Base-by-base conservation (phyloP, 2,888 invertebrate species). In the Tubiluchus corallicola region DNA sequence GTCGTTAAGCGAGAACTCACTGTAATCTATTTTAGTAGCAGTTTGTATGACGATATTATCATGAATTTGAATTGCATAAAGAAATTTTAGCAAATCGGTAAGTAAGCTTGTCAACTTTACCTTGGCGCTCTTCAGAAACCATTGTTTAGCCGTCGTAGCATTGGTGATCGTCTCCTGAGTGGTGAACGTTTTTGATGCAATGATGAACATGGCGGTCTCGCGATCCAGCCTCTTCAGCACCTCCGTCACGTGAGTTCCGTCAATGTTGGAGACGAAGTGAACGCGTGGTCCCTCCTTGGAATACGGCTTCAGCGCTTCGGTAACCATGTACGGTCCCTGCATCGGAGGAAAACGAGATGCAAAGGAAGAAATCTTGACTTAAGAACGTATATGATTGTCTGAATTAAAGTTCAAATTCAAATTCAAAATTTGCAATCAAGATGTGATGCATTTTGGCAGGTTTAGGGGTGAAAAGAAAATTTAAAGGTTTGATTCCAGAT, bases 121-220 rank as follows among this genome's bases (percentile, higher is more conserved):
- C 62, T 84, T 83, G 39, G 87, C 80, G 50, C 74, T 70, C 15
- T 76, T 71, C 52, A 99, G 65, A 62, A 99, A 80, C 98, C 98
- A 99, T 45, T 73, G 69, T 65, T 92, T 92, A n/a, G 98, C 96
- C 1, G 96, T 90, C 2, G 79, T 82, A 13, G 98, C 96, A 69
- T 99, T 99, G 44, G 96, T 96, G 56, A 98, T 90, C 9, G 98
- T 99, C 71, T 99, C 98, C 66, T 87, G 94, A 0, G 96, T 98
- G 40, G 96, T 98, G 66, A 90, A 98, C 2, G 96, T 98, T 72
- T 99, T 99, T 2, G 96, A 96, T 1, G 98, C 98, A 59, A 99
- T 84, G 62, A 99, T 92, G 68, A 99, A 99, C 38, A 99, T 71
- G 2, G 84, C 81, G 0, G 92, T 90, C 66, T 94, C 94, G 0